Evolutionary conservation across 1,140 invertebrate genomes (phyloP).

Genomic region (Phortica variegata): DNA sequence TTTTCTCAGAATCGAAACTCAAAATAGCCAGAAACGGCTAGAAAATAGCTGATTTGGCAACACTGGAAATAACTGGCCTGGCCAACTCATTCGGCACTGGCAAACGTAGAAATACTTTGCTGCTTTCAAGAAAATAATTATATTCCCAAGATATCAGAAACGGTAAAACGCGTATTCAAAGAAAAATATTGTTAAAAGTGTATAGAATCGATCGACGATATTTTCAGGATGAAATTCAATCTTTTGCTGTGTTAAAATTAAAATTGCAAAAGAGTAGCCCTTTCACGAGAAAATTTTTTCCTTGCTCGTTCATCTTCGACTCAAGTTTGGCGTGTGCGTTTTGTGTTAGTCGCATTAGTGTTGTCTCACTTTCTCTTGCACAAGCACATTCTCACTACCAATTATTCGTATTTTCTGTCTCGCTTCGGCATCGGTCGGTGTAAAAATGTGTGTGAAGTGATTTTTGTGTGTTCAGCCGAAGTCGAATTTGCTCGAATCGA

Average conservation of each 20-base stretch:
- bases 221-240: too few species aligned
- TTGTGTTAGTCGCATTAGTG: constrained; percentile 21
- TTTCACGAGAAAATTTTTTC: constrained; percentile 38
- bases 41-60: too few species aligned
- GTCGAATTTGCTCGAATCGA: constrained; percentile 46
- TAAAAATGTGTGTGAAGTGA: constrained; percentile 48
- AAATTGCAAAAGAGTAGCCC: too few species aligned
- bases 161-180: constrained; percentile 50
- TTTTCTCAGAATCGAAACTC: too few species aligned
- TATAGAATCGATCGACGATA: too few species aligned
- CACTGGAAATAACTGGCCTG: too few species aligned
- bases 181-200: too few species aligned
- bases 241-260: too few species aligned
- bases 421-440: constrained; percentile 28
- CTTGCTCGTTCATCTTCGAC: constrained; percentile 36
- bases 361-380: constrained; percentile 28
- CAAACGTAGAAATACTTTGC: too few species aligned
- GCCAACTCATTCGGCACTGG: too few species aligned
- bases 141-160: neutral
- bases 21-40: too few species aligned
- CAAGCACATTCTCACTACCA: constrained; percentile 23
- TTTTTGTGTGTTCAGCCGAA: constrained; percentile 51
- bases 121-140: too few species aligned
- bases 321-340: constrained; percentile 34
- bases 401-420: constrained; percentile 23